phyloP scores from a whole-genome alignment of 2,113 vertebrate genomes.

The Pangasianodon hypophthalmus region DNA sequence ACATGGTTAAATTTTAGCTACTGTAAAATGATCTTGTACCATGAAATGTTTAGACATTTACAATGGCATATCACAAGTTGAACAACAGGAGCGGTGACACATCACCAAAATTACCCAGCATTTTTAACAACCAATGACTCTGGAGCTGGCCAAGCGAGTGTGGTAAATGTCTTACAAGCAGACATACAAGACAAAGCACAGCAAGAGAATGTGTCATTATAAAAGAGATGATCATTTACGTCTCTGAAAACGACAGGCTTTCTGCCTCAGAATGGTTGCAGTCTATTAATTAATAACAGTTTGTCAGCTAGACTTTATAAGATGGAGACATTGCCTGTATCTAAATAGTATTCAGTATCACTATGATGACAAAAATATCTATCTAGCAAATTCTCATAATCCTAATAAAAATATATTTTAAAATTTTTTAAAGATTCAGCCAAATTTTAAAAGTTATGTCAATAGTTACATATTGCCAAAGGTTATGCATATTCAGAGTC shows the following conservation, averaged over 20 bases:
- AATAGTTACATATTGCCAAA: background rate
- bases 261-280: background rate
- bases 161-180: background rate
- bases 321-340: background rate
- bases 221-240: background rate
- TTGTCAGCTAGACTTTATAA: background rate
- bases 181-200: background rate
- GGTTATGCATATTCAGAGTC: background rate
- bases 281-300: background rate
- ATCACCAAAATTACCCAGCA: background rate
- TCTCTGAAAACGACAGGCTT: background rate
- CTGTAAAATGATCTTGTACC: background rate
- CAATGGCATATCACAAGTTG: background rate
- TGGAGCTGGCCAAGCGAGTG: background rate
- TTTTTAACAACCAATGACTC: background rate
- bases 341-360: background rate
- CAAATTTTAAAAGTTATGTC: background rate
- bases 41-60: background rate
- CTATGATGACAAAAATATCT: background rate
- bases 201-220: background rate
- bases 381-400: background rate
- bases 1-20: background rate
- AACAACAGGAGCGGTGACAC: background rate
- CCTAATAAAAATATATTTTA: background rate
- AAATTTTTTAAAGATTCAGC: background rate